These are phyloP conservation scores for Haemorhous mexicanus DNA, from an alignment of 2,113 vertebrate species.

Conservation along the genomic window DNA sequence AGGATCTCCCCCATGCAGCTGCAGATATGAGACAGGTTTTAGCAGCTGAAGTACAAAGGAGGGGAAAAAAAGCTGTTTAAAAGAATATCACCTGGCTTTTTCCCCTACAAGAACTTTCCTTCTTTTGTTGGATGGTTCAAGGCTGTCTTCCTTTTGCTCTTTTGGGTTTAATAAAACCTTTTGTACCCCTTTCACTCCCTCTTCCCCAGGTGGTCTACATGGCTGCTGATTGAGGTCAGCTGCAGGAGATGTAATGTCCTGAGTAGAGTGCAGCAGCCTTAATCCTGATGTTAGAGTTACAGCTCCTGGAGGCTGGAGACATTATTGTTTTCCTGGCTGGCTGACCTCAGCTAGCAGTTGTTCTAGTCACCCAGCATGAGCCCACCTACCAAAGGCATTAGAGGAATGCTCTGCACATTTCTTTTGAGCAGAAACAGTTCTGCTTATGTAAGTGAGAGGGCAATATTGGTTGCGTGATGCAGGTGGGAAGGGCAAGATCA, in stretches of 20 bases:
- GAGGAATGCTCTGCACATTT: not conserved
- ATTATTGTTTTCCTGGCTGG: conserved; percentile 42
- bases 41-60: conserved; percentile 46
- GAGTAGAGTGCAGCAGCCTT: not conserved
- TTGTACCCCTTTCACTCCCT: conserved; percentile 36
- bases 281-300: conserved; percentile 42
- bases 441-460: not conserved
- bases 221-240: conserved; percentile 47
- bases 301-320: not conserved
- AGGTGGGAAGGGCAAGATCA: not conserved
- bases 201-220: conserved; percentile 38
- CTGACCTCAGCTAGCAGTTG: conserved; percentile 44
- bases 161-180: conserved; percentile 54
- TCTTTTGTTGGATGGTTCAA: conserved; percentile 36
- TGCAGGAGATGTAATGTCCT: not conserved
- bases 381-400: conserved; percentile 29
- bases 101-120: conserved; percentile 34
- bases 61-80: conserved; percentile 5
- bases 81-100: conserved; percentile 26
- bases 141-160: conserved; percentile 46
- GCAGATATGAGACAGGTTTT: conserved; percentile 39
- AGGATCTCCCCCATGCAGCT: conserved; percentile 43
- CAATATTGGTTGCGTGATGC: not conserved
- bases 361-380: not conserved
- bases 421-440: conserved; percentile 9